These are phyloP conservation scores for Agapornis canus DNA, from an alignment of 2,797 vertebrate genomes.

Conservation along the genomic window DNA sequence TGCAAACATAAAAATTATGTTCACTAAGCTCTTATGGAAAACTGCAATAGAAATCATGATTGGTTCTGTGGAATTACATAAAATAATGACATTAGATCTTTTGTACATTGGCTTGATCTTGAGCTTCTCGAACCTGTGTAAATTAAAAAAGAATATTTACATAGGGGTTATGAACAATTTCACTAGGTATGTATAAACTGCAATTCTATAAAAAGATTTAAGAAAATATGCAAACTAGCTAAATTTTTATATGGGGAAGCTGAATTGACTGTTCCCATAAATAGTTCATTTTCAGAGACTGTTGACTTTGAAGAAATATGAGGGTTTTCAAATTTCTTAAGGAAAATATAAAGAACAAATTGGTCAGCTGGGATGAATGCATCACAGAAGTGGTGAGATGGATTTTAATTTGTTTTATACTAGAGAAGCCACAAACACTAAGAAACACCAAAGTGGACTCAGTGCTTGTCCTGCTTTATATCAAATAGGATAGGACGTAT, in stretches of 20 bases:
- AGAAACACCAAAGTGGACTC: neutral
- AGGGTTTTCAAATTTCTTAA: neutral
- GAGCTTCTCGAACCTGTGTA: neutral
- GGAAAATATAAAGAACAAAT: neutral
- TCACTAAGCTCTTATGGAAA: neutral
- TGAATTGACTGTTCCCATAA: neutral
- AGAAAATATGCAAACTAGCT: neutral
- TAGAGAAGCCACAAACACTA: neutral
- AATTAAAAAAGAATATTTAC: neutral
- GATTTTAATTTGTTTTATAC: neutral
- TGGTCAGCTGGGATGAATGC: neutral
- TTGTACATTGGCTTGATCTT: neutral
- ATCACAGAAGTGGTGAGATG: neutral
- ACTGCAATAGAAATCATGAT: neutral
- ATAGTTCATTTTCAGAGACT: neutral
- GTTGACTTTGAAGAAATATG: neutral
- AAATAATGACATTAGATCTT: neutral
- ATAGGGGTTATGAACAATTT: neutral
- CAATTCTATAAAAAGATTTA: neutral
- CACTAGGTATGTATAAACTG: neutral
- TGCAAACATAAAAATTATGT: neutral
- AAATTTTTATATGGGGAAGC: neutral
- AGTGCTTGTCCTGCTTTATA: neutral
- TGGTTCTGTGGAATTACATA: neutral
- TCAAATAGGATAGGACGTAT: neutral